Evolutionary conservation across 2,113 vertebrate genomes (phyloP).

Genomic region (Antechinus stuartii): DNA sequence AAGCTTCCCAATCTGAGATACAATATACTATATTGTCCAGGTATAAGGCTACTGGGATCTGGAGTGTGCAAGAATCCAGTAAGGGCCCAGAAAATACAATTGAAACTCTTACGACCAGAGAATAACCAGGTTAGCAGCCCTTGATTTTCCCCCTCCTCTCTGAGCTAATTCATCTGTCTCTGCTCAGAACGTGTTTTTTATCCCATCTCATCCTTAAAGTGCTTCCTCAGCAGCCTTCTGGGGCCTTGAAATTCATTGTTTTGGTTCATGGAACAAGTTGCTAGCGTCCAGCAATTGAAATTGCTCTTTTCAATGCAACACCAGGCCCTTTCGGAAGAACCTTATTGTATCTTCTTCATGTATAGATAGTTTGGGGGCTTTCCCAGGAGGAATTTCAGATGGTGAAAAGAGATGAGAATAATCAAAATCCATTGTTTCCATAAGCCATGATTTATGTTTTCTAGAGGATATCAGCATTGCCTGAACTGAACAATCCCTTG

Average conservation of each 20-base stretch:
- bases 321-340: background rate
- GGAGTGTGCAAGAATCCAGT: background rate
- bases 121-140: background rate
- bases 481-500: background rate
- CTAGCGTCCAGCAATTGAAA: background rate
- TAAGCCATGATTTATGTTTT: background rate
- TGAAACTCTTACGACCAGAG: background rate
- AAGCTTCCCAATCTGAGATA: background rate
- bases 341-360: background rate
- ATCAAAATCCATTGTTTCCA: background rate
- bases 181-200: background rate
- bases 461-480: background rate
- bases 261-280: background rate
- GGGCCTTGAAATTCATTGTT: background rate
- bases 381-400: background rate
- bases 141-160: background rate
- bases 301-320: conserved; percentile 9
- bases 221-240: conserved; percentile 5
- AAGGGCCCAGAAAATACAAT: background rate
- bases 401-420: background rate
- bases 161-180: background rate
- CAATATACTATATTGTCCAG: background rate
- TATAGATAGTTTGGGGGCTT: background rate
- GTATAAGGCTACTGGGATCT: background rate
- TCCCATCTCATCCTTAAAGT: conserved; percentile 1